phyloP scores from a whole-genome alignment of 2,888 invertebrate genomes.

The Dicyrtomina minuta region DNA sequence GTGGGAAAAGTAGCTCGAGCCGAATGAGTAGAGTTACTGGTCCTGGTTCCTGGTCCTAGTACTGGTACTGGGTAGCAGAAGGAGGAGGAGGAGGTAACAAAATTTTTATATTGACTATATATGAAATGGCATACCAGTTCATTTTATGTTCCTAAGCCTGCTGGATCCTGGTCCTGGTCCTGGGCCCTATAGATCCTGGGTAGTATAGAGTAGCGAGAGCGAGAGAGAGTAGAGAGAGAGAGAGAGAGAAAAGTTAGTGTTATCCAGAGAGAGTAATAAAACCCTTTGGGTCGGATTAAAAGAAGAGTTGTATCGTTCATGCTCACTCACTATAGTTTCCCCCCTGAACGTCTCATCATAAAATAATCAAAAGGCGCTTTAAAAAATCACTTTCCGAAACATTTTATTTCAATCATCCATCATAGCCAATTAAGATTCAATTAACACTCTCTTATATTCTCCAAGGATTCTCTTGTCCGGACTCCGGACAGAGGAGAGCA shows the following conservation, averaged over 20 bases:
- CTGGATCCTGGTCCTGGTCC: neutral
- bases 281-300: conserved; percentile 32
- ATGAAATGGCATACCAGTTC: neutral
- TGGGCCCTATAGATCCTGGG: neutral
- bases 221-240: conserved; percentile 6
- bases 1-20: neutral
- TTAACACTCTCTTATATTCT: conserved; percentile 38
- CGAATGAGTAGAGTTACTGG: neutral
- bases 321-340: neutral
- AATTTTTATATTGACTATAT: conserved; percentile 2
- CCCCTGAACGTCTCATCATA: conserved; percentile 26
- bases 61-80: too few species aligned
- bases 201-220: neutral
- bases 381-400: conserved; percentile 21
- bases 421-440: conserved; percentile 46
- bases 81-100: neutral
- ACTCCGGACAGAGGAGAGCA: neutral
- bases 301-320: conserved; percentile 19
- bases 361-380: conserved; percentile 29
- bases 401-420: conserved; percentile 39
- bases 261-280: conserved; percentile 25
- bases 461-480: conserved; percentile 11
- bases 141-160: neutral
- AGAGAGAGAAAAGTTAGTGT: conserved; percentile 15
- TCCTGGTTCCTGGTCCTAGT: too few species aligned